Base-by-base conservation (phyloP, 2,888 invertebrate species). In the Craniophora ligustri region DNA sequence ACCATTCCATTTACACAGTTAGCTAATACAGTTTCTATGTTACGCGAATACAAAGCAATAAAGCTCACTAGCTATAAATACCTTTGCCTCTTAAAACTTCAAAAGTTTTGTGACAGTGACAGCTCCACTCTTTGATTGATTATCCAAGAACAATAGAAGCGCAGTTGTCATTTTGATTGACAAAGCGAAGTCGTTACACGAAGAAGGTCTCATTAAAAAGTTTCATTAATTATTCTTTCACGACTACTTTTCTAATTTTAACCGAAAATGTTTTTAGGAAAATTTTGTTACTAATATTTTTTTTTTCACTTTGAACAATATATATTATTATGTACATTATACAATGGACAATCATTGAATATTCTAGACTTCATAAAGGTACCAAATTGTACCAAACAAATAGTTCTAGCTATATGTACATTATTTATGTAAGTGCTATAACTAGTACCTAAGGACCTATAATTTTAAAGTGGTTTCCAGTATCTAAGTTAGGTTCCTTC, bases 191-290 rank as follows among this genome's bases (percentile, higher is more conserved):
- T 64, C 48, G 35, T 54, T 64, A 56, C 34, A 39, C 41, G 54
- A 55, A 62, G 51, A 54, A 58, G 55, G 62, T 51, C 60, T 66
- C 66, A 61, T 63, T 72, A 66, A 66, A 67, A 65, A 68, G 40
- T 58, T 47, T 55, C 51, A 66, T 72, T 55, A 63, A 72, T 72
- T 68, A 60, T 57, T 55, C 23, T 48, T 59, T 64, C 59, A 45
- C 13, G 36, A 48, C 34, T 41, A 64, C 46, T 59, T 46, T 65
- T 40, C 42, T 42, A 42, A 57, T 63, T 62, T 32, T 32, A 14
- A 7, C 14, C 15, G 15, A 14, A 8, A 15, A 15, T 32, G n/a
- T n/a, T 3, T n/a, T 26, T 26, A 1, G n/a, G n/a, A 4, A 26
- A n/a, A 4, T 26, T 3, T 26, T 3, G n/a, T 1, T n/a, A n/a